phyloP scores from a whole-genome alignment of 2,888 invertebrate species.

The Clanis bilineata region DNA sequence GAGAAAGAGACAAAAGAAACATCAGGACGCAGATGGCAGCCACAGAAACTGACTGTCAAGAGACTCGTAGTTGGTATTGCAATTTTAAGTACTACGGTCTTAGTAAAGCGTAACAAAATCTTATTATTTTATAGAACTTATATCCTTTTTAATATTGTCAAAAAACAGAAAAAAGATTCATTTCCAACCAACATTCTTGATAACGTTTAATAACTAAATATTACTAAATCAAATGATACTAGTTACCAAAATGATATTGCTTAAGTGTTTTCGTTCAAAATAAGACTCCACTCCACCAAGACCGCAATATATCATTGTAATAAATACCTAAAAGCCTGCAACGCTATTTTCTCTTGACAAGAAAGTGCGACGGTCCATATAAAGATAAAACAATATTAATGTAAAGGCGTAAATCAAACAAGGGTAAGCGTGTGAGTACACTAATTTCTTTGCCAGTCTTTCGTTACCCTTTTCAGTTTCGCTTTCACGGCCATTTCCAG shows the following conservation, averaged over 20 bases:
- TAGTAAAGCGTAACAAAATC: background rate
- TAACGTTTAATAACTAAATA: no score
- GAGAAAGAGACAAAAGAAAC: constrained; percentile 24
- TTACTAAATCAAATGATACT: no score
- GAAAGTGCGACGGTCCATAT: constrained; percentile 27
- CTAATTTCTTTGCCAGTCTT: constrained; percentile 62
- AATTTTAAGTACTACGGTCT: background rate
- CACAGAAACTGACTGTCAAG: constrained; percentile 8
- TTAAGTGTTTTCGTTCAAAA: no score
- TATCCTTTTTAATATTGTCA: no score
- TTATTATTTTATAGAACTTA: no score
- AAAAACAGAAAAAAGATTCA: no score
- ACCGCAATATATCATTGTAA: background rate
- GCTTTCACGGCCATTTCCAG: constrained; percentile 79
- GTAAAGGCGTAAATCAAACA: constrained; percentile 67
- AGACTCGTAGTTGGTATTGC: background rate
- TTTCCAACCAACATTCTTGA: background rate
- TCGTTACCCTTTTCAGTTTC: constrained; percentile 79
- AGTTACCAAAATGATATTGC: background rate
- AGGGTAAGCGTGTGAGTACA: constrained; percentile 75
- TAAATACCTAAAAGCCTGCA: background rate
- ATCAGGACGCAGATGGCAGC: constrained; percentile 30
- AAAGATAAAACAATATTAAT: constrained; percentile 49
- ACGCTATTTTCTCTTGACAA: constrained; percentile 46
- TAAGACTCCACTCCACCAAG: background rate